These are phyloP conservation scores for Nasonia longicornis DNA, from an alignment of 1,140 invertebrate species.

Conservation along the genomic window DNA sequence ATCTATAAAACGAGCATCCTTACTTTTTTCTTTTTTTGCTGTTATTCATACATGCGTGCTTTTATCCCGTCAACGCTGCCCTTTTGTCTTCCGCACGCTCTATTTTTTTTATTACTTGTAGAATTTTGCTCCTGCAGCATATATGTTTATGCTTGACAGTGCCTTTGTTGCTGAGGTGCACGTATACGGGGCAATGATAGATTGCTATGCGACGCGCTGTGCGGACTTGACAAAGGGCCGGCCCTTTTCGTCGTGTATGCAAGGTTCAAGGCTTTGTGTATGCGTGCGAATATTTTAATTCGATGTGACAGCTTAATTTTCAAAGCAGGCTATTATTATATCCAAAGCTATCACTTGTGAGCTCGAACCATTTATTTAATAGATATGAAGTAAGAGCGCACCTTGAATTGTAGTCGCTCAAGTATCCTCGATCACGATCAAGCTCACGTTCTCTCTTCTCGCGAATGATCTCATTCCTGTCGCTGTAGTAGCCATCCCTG, in stretches of 20 bases:
- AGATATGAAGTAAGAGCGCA: conserved; percentile 46
- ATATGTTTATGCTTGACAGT: not conserved
- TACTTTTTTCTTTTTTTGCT: not conserved
- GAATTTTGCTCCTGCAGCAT: no score
- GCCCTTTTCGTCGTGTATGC: not conserved
- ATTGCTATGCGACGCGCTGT: not conserved
- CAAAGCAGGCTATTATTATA: no score
- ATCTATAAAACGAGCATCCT: conserved; percentile 72
- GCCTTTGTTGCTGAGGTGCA: not conserved
- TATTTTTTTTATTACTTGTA: not conserved
- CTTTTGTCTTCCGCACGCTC: not conserved
- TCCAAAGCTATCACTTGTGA: not conserved
- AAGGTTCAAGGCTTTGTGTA: not conserved
- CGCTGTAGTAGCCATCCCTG: conserved; percentile 87
- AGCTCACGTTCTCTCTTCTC: conserved; percentile 74
- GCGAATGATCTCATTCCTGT: conserved; percentile 84
- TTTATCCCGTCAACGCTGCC: not conserved
- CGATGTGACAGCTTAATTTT: not conserved
- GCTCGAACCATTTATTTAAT: not conserved
- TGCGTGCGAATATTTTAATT: not conserved
- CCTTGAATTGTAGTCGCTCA: conserved; percentile 81
- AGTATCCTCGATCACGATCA: conserved; percentile 81
- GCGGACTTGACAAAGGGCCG: not conserved
- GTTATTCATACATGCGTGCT: not conserved
- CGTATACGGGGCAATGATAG: not conserved